A percentile compares a stretch with the other conserved stretches of the same genome.
Conservation (phyloP, 2,113 vertebrate genomes). For the Syngnathus scovelli region DNA sequence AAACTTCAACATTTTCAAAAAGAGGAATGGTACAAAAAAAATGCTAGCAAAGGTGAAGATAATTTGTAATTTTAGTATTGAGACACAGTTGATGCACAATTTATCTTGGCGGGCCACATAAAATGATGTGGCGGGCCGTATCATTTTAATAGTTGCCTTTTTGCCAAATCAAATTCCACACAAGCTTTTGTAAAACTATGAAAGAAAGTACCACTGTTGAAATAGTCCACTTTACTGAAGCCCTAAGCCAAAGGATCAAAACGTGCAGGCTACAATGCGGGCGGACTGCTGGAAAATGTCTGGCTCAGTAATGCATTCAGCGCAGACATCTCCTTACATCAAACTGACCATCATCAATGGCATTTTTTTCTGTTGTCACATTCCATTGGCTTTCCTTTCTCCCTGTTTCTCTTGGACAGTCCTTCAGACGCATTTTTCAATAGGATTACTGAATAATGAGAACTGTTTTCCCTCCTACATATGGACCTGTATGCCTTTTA, state of each 20-base stretch:
- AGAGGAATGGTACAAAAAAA: too few relatives aligned
- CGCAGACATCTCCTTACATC: slow-evolving; percentile 59
- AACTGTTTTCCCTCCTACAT: slow-evolving; percentile 33
- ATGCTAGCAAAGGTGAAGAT: too few relatives aligned
- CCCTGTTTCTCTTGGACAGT: slow-evolving; percentile 65
- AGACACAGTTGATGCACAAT: too few relatives aligned
- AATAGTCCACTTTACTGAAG: neutral
- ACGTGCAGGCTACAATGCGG: neutral
- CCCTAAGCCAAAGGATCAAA: neutral
- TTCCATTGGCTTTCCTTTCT: slow-evolving; percentile 70
- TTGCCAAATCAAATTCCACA: too few relatives aligned
- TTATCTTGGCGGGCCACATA: too few relatives aligned
- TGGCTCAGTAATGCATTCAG: slow-evolving; percentile 39
- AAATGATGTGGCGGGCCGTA: too few relatives aligned
- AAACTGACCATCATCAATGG: slow-evolving; percentile 73
- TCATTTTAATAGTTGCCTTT: too few relatives aligned
- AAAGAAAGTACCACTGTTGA: neutral
- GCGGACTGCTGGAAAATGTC: slow-evolving; percentile 5
- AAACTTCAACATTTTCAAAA: too few relatives aligned
- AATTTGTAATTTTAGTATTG: too few relatives aligned
- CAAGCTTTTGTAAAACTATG: neutral
- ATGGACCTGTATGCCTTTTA: slow-evolving; percentile 61
- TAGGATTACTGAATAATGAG: slow-evolving; percentile 77
- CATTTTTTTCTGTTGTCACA: slow-evolving; percentile 72
- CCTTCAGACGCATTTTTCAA: slow-evolving; percentile 72